phyloP scores from a whole-genome alignment of 2,797 vertebrate genomes.

The Pagetopsis macropterus region DNA sequence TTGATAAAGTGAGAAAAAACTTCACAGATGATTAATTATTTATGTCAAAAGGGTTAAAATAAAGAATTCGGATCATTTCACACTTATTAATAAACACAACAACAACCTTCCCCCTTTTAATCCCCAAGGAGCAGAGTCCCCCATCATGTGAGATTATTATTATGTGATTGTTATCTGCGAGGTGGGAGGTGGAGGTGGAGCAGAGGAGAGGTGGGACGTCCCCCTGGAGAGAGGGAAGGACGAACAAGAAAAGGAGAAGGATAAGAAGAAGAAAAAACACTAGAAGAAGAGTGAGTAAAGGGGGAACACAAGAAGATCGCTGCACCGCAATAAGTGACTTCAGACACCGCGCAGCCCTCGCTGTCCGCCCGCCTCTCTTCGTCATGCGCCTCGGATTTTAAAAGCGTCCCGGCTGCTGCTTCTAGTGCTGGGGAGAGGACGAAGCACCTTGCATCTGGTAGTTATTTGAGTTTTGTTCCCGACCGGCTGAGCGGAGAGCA shows the following conservation, averaged over 20 bases:
- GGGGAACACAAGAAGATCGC: slow-evolving; percentile 25
- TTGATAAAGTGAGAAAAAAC: not conserved
- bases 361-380: slow-evolving; percentile 22
- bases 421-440: slow-evolving; percentile 8
- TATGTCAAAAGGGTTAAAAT: slow-evolving; percentile 18
- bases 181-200: slow-evolving; percentile 22
- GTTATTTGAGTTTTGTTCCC: slow-evolving; percentile 17
- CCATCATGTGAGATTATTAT: slow-evolving; percentile 48
- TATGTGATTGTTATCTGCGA: slow-evolving; percentile 29
- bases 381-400: slow-evolving; percentile 31
- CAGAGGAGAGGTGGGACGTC: slow-evolving; percentile 66
- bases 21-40: not conserved
- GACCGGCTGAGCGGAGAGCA: slow-evolving; percentile 7
- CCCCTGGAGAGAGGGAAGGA: slow-evolving; percentile 47
- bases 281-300: not conserved
- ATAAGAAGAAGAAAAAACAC: not conserved
- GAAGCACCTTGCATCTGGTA: slow-evolving; percentile 4
- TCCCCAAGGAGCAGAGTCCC: slow-evolving; percentile 26
- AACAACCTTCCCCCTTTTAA: slow-evolving; percentile 29
- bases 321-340: slow-evolving; percentile 45
- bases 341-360: slow-evolving; percentile 30
- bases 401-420: slow-evolving; percentile 28
- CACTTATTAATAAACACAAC: no score
- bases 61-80: slow-evolving; percentile 12
- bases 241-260: slow-evolving; percentile 8